Conservation (phyloP, 1,140 invertebrate genomes). For the Hylaeus anthracinus region DNA sequence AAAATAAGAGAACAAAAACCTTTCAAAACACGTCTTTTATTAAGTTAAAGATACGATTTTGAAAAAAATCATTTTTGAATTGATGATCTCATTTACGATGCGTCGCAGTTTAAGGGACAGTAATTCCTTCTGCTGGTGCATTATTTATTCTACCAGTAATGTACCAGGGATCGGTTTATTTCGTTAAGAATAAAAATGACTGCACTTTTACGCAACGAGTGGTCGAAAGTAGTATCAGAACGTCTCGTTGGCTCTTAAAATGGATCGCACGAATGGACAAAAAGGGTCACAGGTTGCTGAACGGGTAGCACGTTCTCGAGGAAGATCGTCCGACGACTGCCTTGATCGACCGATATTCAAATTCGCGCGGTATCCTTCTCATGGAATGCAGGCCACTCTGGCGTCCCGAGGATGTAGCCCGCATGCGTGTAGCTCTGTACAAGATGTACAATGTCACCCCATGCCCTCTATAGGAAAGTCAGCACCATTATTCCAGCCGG, state of each 20-base stretch:
- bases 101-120: no score
- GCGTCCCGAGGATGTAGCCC: slow-evolving; percentile 15
- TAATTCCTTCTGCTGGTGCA: no score
- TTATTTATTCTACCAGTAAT: no score
- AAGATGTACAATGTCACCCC: slow-evolving; percentile 13
- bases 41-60: neutral
- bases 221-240: slow-evolving; percentile 7
- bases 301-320: slow-evolving; percentile 38
- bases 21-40: neutral
- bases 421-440: slow-evolving; percentile 12
- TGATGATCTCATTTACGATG: no score
- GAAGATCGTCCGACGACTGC: slow-evolving; percentile 26
- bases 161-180: no score
- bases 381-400: slow-evolving; percentile 53
- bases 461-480: neutral
- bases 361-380: slow-evolving; percentile 49
- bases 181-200: neutral
- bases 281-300: slow-evolving; percentile 57
- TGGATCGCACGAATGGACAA: slow-evolving; percentile 40
- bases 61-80: no score
- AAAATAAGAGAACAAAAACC: neutral
- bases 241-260: slow-evolving; percentile 23
- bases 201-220: neutral
- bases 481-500: slow-evolving; percentile 23
- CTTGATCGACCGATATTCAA: slow-evolving; percentile 62